Conservation (phyloP, 2,113 vertebrate genomes). For the Artemisiospiza belli region DNA sequence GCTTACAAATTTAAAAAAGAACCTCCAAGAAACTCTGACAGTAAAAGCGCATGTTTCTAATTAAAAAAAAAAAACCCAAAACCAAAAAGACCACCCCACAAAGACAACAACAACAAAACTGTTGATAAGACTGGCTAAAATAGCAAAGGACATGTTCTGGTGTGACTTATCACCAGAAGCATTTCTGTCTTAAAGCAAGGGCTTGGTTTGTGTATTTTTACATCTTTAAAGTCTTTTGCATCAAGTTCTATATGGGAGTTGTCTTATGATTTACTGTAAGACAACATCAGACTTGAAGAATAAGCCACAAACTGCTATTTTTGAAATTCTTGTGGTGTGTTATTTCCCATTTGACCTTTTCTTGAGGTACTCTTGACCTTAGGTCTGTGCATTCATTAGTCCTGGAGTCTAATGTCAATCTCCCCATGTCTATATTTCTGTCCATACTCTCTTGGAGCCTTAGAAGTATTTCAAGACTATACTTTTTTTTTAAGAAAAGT, state of each 20-base stretch:
- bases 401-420: neutral
- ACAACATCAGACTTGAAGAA: neutral
- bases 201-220: neutral
- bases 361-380: neutral
- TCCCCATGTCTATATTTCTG: neutral
- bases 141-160: neutral
- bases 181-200: neutral
- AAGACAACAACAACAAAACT: neutral
- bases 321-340: neutral
- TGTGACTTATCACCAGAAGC: neutral
- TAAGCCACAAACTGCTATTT: conserved; percentile 22
- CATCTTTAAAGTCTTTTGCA: neutral
- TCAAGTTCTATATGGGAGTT: neutral
- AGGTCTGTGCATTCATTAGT: neutral
- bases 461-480: neutral
- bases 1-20: neutral
- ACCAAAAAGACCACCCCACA: neutral
- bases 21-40: neutral
- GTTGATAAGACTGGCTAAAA: neutral
- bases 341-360: neutral
- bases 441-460: neutral
- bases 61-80: neutral
- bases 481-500: neutral
- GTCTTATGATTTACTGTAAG: neutral
- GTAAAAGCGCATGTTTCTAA: neutral